A percentile compares a stretch with the other conserved stretches of the same genome.
These are phyloP conservation scores for Sterrhoptilus dennistouni DNA, from an alignment of 2,113 vertebrate genomes.

Conservation along the genomic window DNA sequence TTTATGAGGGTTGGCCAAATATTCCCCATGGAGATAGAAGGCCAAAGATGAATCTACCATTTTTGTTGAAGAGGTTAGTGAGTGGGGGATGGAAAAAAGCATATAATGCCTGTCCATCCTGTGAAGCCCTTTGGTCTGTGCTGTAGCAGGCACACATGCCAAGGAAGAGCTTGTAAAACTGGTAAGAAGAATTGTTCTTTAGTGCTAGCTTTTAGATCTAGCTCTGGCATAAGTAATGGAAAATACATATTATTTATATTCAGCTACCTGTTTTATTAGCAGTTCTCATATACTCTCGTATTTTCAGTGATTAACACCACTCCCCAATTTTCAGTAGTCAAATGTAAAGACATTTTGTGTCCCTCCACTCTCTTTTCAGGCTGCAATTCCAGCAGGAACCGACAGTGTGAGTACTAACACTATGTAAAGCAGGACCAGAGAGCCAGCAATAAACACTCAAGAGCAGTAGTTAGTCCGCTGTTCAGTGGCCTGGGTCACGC, in stretches of 20 bases:
- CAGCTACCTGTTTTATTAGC: background rate
- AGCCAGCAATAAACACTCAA: accelerated
- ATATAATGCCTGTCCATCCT: background rate
- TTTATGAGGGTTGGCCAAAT: background rate
- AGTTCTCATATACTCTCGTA: background rate
- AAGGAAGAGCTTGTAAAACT: background rate
- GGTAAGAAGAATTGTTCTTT: background rate
- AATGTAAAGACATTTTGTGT: background rate
- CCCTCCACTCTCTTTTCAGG: background rate
- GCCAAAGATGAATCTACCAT: background rate
- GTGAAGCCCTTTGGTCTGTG: background rate
- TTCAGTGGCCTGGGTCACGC: background rate
- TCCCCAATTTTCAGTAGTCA: background rate
- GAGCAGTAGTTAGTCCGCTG: background rate
- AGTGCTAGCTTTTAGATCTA: background rate
- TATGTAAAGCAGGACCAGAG: background rate
- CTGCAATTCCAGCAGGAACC: background rate
- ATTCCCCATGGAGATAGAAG: background rate
- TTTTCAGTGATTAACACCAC: background rate
- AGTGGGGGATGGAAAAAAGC: background rate
- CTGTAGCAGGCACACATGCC: background rate
- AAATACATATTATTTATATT: background rate
- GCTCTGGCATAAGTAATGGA: background rate
- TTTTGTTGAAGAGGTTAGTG: background rate
- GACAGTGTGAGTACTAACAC: background rate